Evolutionary conservation across 2,888 invertebrate genomes (phyloP).

Genomic region (Coremacera marginata): DNA sequence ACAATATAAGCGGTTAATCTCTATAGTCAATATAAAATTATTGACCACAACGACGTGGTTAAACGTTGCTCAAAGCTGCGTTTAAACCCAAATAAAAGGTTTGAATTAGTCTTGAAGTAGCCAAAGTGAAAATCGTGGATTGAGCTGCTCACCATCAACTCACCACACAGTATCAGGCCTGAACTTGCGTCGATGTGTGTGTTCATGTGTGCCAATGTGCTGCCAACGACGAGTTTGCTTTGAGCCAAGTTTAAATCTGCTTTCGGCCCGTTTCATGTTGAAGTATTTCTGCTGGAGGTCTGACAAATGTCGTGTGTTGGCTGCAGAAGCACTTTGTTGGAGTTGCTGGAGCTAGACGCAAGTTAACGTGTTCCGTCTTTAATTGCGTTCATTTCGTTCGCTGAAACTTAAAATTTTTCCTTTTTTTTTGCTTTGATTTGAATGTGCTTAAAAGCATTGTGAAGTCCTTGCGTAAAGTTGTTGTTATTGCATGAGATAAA

Average conservation of each 20-base stretch:
- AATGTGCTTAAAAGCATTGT: not conserved
- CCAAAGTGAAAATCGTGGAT: slow-evolving; percentile 17
- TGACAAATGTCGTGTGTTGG: slow-evolving; percentile 47
- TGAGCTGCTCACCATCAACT: slow-evolving; percentile 8
- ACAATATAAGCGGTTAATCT: not conserved
- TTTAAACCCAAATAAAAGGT: slow-evolving; percentile 6
- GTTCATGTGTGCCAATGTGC: not conserved
- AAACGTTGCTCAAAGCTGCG: slow-evolving; percentile 1
- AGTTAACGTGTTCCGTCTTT: slow-evolving; percentile 51
- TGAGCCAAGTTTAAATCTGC: slow-evolving; percentile 39
- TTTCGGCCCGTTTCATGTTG: not conserved
- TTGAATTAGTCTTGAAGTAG: not conserved
- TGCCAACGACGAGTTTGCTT: slow-evolving; percentile 30
- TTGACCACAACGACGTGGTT: not conserved
- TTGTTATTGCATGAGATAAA: not conserved
- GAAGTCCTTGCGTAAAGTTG: slow-evolving; percentile 3
- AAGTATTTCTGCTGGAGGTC: slow-evolving; percentile 14
- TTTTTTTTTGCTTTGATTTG: not conserved
- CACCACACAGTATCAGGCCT: slow-evolving; percentile 25
- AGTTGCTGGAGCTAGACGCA: slow-evolving; percentile 63
- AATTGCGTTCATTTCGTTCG: slow-evolving; percentile 37
- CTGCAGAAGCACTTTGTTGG: slow-evolving; percentile 59
- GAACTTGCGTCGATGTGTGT: slow-evolving; percentile 2
- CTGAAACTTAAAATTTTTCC: not conserved
- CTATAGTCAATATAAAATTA: not conserved